A percentile compares a stretch with the other conserved stretches of the same genome.
Evolutionary conservation across 2,113 vertebrate genomes (phyloP).

Genomic region (Propithecus coquereli): DNA sequence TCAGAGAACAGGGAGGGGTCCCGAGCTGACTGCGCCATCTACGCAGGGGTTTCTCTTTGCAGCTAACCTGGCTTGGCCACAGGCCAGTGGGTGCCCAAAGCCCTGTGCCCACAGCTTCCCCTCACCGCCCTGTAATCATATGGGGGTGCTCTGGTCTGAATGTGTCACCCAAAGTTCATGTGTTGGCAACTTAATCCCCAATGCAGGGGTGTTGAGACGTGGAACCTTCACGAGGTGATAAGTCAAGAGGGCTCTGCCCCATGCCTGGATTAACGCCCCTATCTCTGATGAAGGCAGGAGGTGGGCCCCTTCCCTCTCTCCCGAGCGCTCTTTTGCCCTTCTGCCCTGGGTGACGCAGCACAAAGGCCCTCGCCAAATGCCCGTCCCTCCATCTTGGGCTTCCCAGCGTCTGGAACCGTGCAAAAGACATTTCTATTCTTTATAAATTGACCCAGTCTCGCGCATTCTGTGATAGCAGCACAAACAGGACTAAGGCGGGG

Average conservation of each 20-base stretch:
- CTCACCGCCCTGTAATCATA: not conserved
- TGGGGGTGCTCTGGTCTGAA: not conserved
- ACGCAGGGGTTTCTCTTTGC: not conserved
- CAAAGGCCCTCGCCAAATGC: not conserved
- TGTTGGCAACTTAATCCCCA: not conserved
- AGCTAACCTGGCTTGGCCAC: not conserved
- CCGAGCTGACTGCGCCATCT: too few relatives aligned
- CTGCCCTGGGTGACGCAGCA: not conserved
- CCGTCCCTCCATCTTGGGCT: not conserved
- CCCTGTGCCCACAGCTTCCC: not conserved
- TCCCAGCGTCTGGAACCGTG: not conserved
- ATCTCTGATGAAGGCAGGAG: not conserved
- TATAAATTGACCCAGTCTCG: not conserved
- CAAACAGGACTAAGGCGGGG: not conserved
- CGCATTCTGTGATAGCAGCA: not conserved
- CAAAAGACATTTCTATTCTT: not conserved
- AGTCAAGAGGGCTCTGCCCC: not conserved
- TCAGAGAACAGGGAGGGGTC: not conserved
- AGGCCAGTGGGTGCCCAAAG: not conserved
- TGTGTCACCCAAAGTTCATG: not conserved
- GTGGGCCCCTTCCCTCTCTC: not conserved
- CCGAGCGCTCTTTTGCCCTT: not conserved
- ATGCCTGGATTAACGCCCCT: not conserved
- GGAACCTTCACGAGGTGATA: not conserved
- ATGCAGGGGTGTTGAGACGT: not conserved